phyloP scores from a whole-genome alignment of 2,797 vertebrate genomes.

The Dipus sagitta region DNA sequence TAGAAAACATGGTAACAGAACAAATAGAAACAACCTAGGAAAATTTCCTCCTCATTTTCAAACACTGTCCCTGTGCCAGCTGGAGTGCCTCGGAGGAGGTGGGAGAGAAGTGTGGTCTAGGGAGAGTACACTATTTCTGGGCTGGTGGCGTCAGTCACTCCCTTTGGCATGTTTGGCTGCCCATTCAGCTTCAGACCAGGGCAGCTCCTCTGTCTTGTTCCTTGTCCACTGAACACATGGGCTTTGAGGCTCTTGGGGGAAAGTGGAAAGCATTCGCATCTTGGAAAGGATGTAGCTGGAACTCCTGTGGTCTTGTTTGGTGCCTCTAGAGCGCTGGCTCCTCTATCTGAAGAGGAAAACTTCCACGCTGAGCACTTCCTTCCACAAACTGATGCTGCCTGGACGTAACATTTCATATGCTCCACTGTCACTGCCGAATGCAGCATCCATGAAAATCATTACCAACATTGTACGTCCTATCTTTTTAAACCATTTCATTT shows the following conservation, averaged over 20 bases:
- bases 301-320: conserved; percentile 43
- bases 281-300: conserved; percentile 36
- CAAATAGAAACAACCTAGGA: conserved; percentile 7
- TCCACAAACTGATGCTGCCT: conserved; percentile 19
- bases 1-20: conserved; percentile 47
- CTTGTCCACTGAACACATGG: conserved; percentile 24
- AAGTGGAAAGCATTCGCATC: conserved; percentile 22
- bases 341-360: conserved; percentile 31
- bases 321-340: conserved; percentile 43
- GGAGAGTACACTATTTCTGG: not conserved
- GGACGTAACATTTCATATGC: not conserved
- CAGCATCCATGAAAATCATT: conserved; percentile 4
- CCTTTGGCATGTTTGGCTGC: not conserved
- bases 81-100: not conserved
- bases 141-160: conserved; percentile 3
- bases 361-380: not conserved
- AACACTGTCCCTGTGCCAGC: conserved; percentile 15
- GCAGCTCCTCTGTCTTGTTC: not conserved
- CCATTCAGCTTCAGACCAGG: not conserved
- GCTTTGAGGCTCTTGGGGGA: conserved; percentile 35
- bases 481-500: not conserved
- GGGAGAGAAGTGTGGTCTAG: conserved; percentile 39
- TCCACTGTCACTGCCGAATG: not conserved
- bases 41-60: conserved; percentile 61
- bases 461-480: not conserved